These are phyloP conservation scores for Ginglymostoma cirratum DNA, from an alignment of 2,113 vertebrate species.

Conservation along the genomic window DNA sequence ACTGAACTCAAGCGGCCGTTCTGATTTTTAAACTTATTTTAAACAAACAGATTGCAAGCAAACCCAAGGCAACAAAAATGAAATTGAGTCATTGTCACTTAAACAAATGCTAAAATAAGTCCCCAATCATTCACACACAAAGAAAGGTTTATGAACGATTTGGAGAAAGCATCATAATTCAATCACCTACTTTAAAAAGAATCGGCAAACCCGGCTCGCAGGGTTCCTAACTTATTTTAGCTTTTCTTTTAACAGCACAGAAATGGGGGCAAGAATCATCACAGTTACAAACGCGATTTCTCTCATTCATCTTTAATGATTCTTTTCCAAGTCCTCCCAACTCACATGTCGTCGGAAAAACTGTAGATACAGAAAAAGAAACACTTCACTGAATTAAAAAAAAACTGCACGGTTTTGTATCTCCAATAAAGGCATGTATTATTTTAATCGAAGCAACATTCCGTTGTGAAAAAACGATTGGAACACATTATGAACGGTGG, in stretches of 20 bases:
- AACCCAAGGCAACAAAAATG: not conserved
- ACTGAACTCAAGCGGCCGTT: not conserved
- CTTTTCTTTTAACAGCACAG: too few species aligned
- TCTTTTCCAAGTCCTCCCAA: not conserved
- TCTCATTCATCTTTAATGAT: not conserved
- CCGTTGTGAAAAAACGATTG: not conserved
- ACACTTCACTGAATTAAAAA: too few species aligned
- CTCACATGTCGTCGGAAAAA: not conserved
- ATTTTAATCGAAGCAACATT: not conserved
- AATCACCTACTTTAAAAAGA: not conserved
- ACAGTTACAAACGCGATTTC: not conserved
- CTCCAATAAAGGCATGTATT: not conserved
- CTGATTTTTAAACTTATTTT: not conserved
- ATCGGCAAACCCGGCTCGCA: not conserved
- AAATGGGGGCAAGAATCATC: too few species aligned
- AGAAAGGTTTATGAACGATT: not conserved
- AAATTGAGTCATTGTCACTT: not conserved
- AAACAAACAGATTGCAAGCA: not conserved
- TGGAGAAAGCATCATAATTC: not conserved
- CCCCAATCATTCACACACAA: too few species aligned
- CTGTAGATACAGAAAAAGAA: not conserved
- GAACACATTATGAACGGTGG: not conserved
- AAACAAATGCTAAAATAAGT: not conserved
- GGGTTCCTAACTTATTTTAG: not conserved
- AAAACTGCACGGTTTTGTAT: not conserved